Evolutionary conservation across 1,140 invertebrate species (phyloP).

Genomic region (Hetaerina americana): DNA sequence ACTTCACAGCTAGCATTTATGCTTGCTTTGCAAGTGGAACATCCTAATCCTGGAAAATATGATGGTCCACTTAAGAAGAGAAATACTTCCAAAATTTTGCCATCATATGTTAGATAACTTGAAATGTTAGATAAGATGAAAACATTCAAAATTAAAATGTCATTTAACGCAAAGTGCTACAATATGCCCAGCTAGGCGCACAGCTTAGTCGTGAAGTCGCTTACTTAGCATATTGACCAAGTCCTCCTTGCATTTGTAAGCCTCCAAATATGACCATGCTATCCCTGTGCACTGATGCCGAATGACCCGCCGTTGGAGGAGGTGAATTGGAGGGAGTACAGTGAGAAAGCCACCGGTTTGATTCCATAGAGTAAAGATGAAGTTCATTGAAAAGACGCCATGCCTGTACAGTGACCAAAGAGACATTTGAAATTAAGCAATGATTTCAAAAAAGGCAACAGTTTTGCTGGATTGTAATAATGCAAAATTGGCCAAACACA

Average conservation of each 20-base stretch:
- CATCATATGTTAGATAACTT: too few relatives aligned
- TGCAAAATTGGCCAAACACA: neutral
- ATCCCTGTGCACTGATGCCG: constrained; percentile 75
- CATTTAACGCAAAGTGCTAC: too few relatives aligned
- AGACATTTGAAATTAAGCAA: too few relatives aligned
- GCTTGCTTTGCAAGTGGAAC: too few relatives aligned
- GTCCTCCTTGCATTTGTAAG: constrained; percentile 30
- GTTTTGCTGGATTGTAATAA: too few relatives aligned
- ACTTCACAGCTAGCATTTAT: too few relatives aligned
- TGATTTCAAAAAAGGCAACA: too few relatives aligned
- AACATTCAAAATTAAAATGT: neutral
- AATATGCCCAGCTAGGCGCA: constrained; percentile 19
- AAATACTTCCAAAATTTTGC: too few relatives aligned
- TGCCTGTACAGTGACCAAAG: too few relatives aligned
- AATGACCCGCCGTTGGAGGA: constrained; percentile 80
- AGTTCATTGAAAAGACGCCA: constrained; percentile 85
- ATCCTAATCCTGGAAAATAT: too few relatives aligned
- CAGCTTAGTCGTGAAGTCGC: neutral
- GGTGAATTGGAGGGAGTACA: constrained; percentile 45
- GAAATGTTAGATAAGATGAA: too few relatives aligned
- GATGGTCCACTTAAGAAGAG: too few relatives aligned
- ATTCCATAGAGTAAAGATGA: constrained; percentile 72
- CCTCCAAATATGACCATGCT: constrained; percentile 88
- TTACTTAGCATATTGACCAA: constrained; percentile 19
- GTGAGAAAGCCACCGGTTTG: constrained; percentile 72